phyloP scores from a whole-genome alignment of 1,140 invertebrate genomes.

The Musca vetustissima region DNA sequence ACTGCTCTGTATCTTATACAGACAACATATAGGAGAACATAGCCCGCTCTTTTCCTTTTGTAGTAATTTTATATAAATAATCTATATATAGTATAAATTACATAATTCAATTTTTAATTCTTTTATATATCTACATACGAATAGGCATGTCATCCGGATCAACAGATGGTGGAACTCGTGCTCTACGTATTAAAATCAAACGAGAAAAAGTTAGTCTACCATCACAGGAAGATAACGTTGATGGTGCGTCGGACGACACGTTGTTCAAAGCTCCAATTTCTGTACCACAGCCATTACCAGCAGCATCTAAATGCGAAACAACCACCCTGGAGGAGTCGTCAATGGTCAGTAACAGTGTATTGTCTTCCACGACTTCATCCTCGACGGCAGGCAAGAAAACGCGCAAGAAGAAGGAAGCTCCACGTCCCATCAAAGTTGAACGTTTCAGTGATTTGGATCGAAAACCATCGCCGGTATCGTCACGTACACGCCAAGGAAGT shows the following conservation, averaged over 20 bases:
- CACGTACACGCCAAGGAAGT: constrained; percentile 41
- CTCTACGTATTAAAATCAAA: constrained; percentile 39
- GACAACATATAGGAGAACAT: no score
- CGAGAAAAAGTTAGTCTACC: constrained; percentile 43
- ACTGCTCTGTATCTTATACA: no score
- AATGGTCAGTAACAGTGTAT: background rate
- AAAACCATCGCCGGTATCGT: constrained; percentile 32
- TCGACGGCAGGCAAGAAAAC: background rate
- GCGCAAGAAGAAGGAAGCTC: constrained; percentile 33
- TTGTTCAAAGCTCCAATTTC: background rate
- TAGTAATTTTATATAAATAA: no score
- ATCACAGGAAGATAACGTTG: background rate
- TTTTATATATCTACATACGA: no score
- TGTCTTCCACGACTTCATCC: constrained; percentile 10
- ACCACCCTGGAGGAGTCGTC: background rate
- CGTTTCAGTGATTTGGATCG: constrained; percentile 45
- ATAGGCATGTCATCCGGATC: constrained; percentile 1
- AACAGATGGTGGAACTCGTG: background rate
- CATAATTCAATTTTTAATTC: background rate
- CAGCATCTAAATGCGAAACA: background rate
- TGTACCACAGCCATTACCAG: constrained; percentile 25
- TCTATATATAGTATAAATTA: no score
- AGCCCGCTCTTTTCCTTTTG: no score
- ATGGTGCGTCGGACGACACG: background rate
- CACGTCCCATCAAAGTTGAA: constrained; percentile 52